Evolutionary conservation across 2,797 vertebrate genomes (phyloP), one percentile per base, ranked within the genome.

Genomic region (Balearica regulorum): DNA sequence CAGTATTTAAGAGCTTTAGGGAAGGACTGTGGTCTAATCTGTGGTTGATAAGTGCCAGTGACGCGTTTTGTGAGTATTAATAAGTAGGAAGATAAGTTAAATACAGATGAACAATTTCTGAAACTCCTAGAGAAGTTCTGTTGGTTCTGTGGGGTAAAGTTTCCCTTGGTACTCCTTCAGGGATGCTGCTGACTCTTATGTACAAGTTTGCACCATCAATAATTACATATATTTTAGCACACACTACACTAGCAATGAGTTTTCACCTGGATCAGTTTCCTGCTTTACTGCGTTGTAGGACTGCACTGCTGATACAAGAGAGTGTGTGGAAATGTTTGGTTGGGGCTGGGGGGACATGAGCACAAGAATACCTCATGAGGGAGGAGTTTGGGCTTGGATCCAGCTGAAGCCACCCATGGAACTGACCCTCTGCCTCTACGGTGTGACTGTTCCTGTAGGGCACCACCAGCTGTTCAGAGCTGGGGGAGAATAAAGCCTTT

Each of bases 321-420:
- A 22, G 11, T 4, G 2, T 4, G 2, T 70, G 66, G 46, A 29
- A 73, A 17, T 16, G 31, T 28, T 46, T 91, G 55, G 2, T 79
- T 88, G 83, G 18, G 26, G 10, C 39, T 62, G 62, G 57, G 65
- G 29, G 69, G 41, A 18, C 5, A 9, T 0, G 5, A 65, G 60
- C 14, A 9, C 12, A 16, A 48, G 46, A 87, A 48, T 4, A 16
- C 2, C 1, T 5, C 18, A 5, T 53, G 43, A 0, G 0, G 33
- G 68, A 72, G 9, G 25, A 72, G 39, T 29, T 39, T 68, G 48
- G 29, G 8, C 58, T 91, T 55, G 58, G 21, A 41, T 22, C 58
- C 0, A 0, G 10, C 62, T 73, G 68, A 54, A 76, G 41, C 28
- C 28, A 39, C 22, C 28, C 8, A 3, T 16, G n/a, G 37, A 55